Evolutionary conservation across 2,888 invertebrate genomes (phyloP), one percentile per base, ranked within the genome.

Genomic region (Entomobrya multifasciata): DNA sequence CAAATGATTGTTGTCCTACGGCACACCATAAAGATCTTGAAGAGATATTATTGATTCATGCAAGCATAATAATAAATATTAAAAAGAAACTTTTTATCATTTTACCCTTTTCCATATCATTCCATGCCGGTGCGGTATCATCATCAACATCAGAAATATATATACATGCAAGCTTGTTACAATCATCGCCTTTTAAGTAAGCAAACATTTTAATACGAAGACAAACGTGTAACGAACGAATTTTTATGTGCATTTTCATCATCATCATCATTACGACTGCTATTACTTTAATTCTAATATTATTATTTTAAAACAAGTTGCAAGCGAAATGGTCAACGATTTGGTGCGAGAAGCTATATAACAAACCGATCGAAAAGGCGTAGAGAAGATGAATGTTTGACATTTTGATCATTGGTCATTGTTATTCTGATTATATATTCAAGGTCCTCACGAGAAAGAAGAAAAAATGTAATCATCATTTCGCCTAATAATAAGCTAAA

Each of bases 391-490:
- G 88, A 87, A 82, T 88, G 88, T 86, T 89, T 89, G 87, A 89
- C 88, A 88, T 87, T 86, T 87, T 87, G 87, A 89, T 87, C 89
- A 90, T 89, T 89, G 89, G 89, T 87, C 89, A 89, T 88, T 88
- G 87, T 89, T 88, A 87, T 88, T 88, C 88, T 88, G 88, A 89
- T 90, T 88, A 89, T 80, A 84, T 87, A 89, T 89, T 90, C 90
- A 90, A 90, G 90, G 90, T 89, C 90, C 86, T 86, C 83, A 85
- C 81, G 77, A 78, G 76, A 76, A 70, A 11, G 22, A 25, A 57
- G 57, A 62, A 47, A 62, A 62, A 30, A 15, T 30, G 30, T 60
- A 77, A 70, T 79, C 79, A 70, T 47, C 62, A 70, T 74, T 20
- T 47, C 47, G 4, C 47, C n/a, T 47, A 60, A 57, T 17, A 17